These are phyloP conservation scores for Malaclemys terrapin DNA, from an alignment of 2,113 vertebrate genomes.

Conservation along the genomic window DNA sequence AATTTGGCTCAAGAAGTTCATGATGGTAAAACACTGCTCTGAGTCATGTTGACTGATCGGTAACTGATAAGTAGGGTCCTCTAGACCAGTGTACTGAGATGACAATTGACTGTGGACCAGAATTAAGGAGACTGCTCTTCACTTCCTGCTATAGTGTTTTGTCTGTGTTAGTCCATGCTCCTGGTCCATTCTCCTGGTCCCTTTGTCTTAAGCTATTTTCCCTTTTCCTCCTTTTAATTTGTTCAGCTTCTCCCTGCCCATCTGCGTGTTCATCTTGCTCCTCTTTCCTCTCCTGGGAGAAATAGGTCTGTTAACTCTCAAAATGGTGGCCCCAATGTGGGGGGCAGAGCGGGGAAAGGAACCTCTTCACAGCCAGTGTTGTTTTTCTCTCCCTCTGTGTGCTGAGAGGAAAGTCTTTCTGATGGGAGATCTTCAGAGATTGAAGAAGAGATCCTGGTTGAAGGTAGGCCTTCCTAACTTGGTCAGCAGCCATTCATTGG, in stretches of 20 bases:
- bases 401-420: not conserved
- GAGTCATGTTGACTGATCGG: not conserved
- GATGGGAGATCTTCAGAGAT: not conserved
- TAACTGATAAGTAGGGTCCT: not conserved
- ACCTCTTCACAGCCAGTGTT: not conserved
- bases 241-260: not conserved
- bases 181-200: not conserved
- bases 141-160: not conserved
- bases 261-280: not conserved
- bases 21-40: not conserved
- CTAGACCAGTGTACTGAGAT: fast-evolving
- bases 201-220: not conserved
- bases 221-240: not conserved
- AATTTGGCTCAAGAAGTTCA: not conserved
- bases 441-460: not conserved
- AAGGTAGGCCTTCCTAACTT: not conserved
- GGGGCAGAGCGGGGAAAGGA: fast-evolving
- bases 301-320: not conserved
- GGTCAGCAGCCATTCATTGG: not conserved
- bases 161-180: not conserved
- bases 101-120: not conserved
- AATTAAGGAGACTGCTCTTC: not conserved
- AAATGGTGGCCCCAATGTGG: not conserved
- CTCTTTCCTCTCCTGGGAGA: not conserved
- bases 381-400: not conserved